Base-by-base conservation (phyloP, 1,140 invertebrate species). In the Drosophila prosaltans region DNA sequence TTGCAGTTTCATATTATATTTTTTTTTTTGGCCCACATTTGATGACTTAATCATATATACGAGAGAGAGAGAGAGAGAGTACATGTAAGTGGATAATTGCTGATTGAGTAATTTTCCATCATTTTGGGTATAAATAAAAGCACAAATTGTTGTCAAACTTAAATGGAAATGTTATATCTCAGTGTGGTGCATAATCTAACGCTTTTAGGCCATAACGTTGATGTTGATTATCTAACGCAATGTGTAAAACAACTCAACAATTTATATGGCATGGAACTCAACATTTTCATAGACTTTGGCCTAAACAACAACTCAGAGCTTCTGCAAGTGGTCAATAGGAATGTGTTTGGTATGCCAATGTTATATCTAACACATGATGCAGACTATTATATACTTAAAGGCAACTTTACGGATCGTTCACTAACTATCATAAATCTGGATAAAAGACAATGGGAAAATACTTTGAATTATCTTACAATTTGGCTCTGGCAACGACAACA, bases 401-500 rank as follows among this genome's bases (percentile, higher is more conserved):
- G 7, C 24, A 51, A 85, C 51, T 81, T 70, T 5, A 81, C 66
- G 32, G 84, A 84, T 7, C 55, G 43, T 0, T 62, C 75, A 0
- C 1, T 85, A 10, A 85, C 82, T 1, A 59, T 86, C 2, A 45
- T 85, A 10, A 69, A 65, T 48, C 39, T 85, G 39, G 78, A 85
- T n/a, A 64, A 75, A n/a, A 10, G 2, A 0, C 21, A 64, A 6
- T 2, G 40, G 0, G 6, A 1, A 2, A 8, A 4, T 1, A 69
- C 65, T 30, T n/a, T 79, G 1, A 41, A 57, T 0, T 85, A 86
- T 16, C 58, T 85, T 0, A 79, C 61, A 9, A 55, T 11, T 2
- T 86, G 74, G 82, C 11, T 81, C 11, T 86, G 78, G 82, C 69
- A 73, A 3, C 67, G 65, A 2, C 78, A 85, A 26, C 72, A 86